Conservation (phyloP, 2,113 vertebrate genomes). For the Hemichromis elongatus region DNA sequence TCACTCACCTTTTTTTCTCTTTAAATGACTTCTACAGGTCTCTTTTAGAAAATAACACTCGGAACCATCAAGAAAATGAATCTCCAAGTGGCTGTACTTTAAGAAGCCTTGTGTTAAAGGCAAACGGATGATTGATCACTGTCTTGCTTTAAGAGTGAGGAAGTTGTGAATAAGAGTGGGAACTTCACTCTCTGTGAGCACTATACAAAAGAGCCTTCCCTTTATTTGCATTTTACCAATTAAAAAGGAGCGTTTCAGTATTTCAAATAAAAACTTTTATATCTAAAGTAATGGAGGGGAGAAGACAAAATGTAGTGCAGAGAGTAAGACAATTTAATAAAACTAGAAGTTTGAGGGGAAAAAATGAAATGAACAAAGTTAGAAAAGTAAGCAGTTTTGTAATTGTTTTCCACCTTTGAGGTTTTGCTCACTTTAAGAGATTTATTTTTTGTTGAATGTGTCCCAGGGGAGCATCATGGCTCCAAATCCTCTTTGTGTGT, state of each 20-base stretch:
- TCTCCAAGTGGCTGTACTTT: neutral
- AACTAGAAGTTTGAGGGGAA: neutral
- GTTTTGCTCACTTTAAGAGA: neutral
- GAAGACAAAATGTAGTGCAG: neutral
- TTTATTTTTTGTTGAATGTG: neutral
- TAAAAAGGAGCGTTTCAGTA: neutral
- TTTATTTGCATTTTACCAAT: neutral
- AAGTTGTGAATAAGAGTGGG: neutral
- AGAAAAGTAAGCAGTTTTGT: neutral
- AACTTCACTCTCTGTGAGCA: neutral
- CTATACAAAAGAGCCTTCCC: neutral
- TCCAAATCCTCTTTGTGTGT: neutral
- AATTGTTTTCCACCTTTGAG: slow-evolving; percentile 11
- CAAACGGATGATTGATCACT: neutral
- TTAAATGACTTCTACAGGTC: neutral
- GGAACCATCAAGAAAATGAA: neutral
- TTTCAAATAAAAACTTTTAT: neutral
- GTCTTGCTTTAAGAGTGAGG: neutral
- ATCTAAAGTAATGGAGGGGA: neutral
- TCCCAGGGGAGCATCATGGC: neutral
- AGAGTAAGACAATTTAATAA: neutral
- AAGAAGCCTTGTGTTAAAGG: neutral
- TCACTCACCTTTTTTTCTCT: neutral
- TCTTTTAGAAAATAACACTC: neutral
- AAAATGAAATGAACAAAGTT: neutral